Percentiles rank a stretch among this genome's conserved stretches.
phyloP scores from a whole-genome alignment of 2,113 vertebrate genomes.

The Felis chaus region DNA sequence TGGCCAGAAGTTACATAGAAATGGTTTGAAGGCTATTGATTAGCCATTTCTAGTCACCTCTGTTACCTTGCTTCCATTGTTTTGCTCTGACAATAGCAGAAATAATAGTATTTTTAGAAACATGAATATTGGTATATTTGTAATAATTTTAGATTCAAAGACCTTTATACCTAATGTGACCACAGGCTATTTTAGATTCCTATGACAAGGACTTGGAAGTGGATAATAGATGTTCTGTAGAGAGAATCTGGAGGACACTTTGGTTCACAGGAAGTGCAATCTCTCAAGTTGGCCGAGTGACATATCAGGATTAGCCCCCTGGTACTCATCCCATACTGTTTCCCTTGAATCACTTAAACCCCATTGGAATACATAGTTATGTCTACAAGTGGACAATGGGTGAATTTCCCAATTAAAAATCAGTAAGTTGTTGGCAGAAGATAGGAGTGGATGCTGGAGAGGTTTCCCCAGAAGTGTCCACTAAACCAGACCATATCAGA shows the following conservation, averaged over 20 bases:
- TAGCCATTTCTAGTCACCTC: neutral
- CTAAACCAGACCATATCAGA: neutral
- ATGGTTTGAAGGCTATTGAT: neutral
- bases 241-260: neutral
- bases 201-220: neutral
- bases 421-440: neutral
- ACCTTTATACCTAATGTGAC: neutral
- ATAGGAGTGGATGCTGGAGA: neutral
- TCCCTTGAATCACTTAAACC: neutral
- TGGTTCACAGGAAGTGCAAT: neutral
- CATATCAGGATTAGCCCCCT: neutral
- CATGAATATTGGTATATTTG: neutral
- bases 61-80: neutral
- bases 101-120: neutral
- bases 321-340: neutral
- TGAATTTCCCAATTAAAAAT: neutral
- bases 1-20: neutral
- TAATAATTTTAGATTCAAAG: neutral
- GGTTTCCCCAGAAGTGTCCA: neutral
- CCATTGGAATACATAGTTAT: neutral
- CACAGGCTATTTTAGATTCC: neutral
- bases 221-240: neutral
- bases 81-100: neutral
- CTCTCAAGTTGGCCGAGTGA: neutral
- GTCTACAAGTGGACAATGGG: neutral